Percentiles rank a stretch among this genome's conserved stretches.
These are phyloP conservation scores for Acanthurus leucopareius DNA, from an alignment of 2,797 vertebrate genomes.

Conservation along the genomic window DNA sequence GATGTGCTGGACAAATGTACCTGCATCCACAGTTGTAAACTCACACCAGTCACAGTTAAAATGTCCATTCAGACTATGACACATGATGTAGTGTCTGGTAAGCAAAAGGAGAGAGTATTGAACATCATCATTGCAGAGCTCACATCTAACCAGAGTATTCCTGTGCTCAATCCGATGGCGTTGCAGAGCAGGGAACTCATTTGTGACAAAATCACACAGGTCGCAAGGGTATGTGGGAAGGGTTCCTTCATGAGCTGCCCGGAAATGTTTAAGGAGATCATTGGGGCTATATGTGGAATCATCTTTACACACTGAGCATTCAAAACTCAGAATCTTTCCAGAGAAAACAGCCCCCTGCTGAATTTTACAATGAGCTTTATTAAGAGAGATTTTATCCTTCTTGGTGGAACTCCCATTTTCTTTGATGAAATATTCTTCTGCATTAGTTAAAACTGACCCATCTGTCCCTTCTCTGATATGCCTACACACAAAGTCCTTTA, in stretches of 20 bases:
- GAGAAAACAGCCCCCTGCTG: slow-evolving; percentile 89
- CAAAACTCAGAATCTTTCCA: slow-evolving; percentile 96
- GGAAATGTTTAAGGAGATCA: slow-evolving; percentile 97
- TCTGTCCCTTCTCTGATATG: slow-evolving; percentile 88
- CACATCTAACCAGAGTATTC: slow-evolving; percentile 95
- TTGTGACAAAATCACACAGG: slow-evolving; percentile 94
- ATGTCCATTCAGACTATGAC: slow-evolving; percentile 94
- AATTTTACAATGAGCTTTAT: slow-evolving; percentile 78
- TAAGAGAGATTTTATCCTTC: slow-evolving; percentile 87
- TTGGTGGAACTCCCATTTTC: slow-evolving; percentile 82
- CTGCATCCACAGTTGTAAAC: slow-evolving; percentile 95
- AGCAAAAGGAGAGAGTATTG: slow-evolving; percentile 94
- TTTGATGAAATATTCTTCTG: slow-evolving; percentile 81
- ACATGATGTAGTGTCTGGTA: slow-evolving; percentile 94
- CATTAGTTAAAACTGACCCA: slow-evolving; percentile 84
- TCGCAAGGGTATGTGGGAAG: slow-evolving; percentile 97
- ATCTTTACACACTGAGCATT: slow-evolving; percentile 93
- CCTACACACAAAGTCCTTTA: slow-evolving; percentile 78
- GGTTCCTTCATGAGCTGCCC: slow-evolving; percentile 90
- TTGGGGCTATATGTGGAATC: slow-evolving; percentile 94
- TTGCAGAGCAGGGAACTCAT: slow-evolving; percentile 94
- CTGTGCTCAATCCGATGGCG: slow-evolving; percentile 94
- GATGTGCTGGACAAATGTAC: slow-evolving; percentile 98
- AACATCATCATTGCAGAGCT: slow-evolving; percentile 94
- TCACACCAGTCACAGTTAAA: slow-evolving; percentile 96